A percentile compares a stretch with the other conserved stretches of the same genome.
These are phyloP conservation scores for Nixonia krombeini DNA, from an alignment of 1,140 invertebrate genomes.

Conservation along the genomic window DNA sequence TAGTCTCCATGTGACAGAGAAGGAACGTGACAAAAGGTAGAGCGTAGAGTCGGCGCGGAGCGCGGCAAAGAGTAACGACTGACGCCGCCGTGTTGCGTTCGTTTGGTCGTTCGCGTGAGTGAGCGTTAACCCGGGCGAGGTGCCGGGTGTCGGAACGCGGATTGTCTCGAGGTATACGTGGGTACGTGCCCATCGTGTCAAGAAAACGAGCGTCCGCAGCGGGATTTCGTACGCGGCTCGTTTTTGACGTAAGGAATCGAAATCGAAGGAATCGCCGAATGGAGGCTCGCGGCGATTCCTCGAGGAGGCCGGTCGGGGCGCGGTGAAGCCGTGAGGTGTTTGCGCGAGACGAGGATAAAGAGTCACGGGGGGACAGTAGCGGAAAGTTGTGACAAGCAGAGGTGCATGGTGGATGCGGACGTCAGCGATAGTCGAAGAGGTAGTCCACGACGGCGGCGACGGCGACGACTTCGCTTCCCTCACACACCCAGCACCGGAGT, in stretches of 20 bases:
- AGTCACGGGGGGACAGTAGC: neutral
- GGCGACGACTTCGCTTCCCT: slow-evolving; percentile 35
- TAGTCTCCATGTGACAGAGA: slow-evolving; percentile 69
- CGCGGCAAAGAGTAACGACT: slow-evolving; percentile 58
- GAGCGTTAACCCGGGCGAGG: slow-evolving; percentile 64
- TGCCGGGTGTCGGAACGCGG: slow-evolving; percentile 54
- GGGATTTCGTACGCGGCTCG: neutral
- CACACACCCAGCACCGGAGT: slow-evolving; percentile 56
- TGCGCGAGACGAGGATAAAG: neutral
- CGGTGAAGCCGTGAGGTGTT: neutral
- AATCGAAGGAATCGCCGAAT: neutral
- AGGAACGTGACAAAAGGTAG: slow-evolving; percentile 68
- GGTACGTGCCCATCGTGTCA: slow-evolving; percentile 4
- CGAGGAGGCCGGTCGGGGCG: neutral
- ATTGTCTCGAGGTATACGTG: slow-evolving; percentile 10
- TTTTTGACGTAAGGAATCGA: neutral
- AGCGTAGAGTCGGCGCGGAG: slow-evolving; percentile 28
- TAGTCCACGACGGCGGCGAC: slow-evolving; percentile 11
- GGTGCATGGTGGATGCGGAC: neutral
- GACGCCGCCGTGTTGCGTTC: slow-evolving; percentile 51
- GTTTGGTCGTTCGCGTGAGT: slow-evolving; percentile 47
- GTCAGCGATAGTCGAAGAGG: neutral
- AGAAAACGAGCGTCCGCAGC: slow-evolving; percentile 8
- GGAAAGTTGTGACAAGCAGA: neutral
- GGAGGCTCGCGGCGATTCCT: neutral